Evolutionary conservation across 1,140 invertebrate genomes (phyloP), one percentile per base, ranked within the genome.

Genomic region (Aethina tumida): DNA sequence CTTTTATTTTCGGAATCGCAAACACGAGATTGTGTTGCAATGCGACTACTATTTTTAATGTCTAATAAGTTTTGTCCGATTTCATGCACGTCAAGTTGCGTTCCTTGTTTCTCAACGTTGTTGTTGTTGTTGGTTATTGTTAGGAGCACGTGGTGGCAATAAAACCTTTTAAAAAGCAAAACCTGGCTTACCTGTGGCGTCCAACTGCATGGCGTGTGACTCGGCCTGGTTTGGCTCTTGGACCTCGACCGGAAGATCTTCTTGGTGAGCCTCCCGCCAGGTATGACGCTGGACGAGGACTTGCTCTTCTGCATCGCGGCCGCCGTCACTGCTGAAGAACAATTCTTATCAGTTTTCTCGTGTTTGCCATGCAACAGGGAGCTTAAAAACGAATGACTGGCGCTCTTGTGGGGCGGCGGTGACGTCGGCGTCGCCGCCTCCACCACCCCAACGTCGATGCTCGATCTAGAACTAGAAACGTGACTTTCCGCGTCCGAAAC

Each of bases 281-380:
- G 73, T 54, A 87, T 81, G 55, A 89, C 84, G 63, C 79, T 85
- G 49, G 82, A 84, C 39, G 83, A 83, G 5, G 82, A 86, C 56
- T 86, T 84, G 46, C 82, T 86, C 63, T 88, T 89, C 73, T 87
- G 83, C 84, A 88, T 87, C 51, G 73, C 74, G 52, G 50, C 54
- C 43, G 52, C 50, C 47, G 64, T 63, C 63, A 62, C 62, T 58
- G 63, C 67, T 61, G 65, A 63, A 63, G 57, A 64, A 63, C 14
- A 27, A 40, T 37, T 38, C 49, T 53, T 51, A 47, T 56, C 50
- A 31, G 48, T 62, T 54, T 67, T 69, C 46, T 69, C 64, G 37
- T 63, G 52, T 55, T 65, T 70, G 40, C 63, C 71, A 46, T 78
- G 75, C 26, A 81, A 59, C 44, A 81, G 58, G 47, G 75, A 70